phyloP scores from a whole-genome alignment of 2,888 invertebrate species.

The Aporophyla nigra region DNA sequence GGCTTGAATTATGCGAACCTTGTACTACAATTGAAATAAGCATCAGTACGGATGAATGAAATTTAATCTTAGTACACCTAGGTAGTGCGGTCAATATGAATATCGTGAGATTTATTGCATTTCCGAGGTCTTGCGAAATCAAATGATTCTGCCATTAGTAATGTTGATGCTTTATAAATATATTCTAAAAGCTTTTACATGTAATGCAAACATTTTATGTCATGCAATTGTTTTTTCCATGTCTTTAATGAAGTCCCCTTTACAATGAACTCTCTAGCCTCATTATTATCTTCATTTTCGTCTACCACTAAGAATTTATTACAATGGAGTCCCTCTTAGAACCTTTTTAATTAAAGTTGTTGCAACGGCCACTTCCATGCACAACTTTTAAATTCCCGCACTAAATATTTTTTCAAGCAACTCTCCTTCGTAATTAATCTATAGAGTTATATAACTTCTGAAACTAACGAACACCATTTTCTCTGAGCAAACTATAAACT shows the following conservation, averaged over 20 bases:
- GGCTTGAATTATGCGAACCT: slow-evolving; percentile 76
- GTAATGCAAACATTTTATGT: slow-evolving; percentile 22
- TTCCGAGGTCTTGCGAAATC: slow-evolving; percentile 28
- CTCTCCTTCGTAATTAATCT: slow-evolving; percentile 50
- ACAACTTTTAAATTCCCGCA: slow-evolving; percentile 32
- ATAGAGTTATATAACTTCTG: slow-evolving; percentile 49
- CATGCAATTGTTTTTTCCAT: background rate
- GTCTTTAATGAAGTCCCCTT: background rate
- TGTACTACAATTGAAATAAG: slow-evolving; percentile 77
- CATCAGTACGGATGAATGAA: slow-evolving; percentile 73
- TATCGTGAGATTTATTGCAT: slow-evolving; percentile 47
- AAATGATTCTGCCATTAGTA: slow-evolving; percentile 24
- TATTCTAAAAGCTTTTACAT: slow-evolving; percentile 12
- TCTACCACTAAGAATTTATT: background rate
- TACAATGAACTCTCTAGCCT: background rate
- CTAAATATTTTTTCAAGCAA: slow-evolving; percentile 38
- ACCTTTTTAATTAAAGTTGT: slow-evolving; percentile 27
- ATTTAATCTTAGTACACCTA: slow-evolving; percentile 72
- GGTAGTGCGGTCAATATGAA: slow-evolving; percentile 40
- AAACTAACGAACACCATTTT: slow-evolving; percentile 52
- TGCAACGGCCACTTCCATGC: slow-evolving; percentile 10
- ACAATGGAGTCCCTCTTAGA: slow-evolving; percentile 8
- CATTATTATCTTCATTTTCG: slow-evolving; percentile 3
- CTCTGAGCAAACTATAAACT: slow-evolving; percentile 47
- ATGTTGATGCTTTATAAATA: slow-evolving; percentile 15